Percentiles rank a stretch among this genome's conserved stretches.
Evolutionary conservation across 2,113 vertebrate genomes (phyloP).

Genomic region (Gavia stellata): DNA sequence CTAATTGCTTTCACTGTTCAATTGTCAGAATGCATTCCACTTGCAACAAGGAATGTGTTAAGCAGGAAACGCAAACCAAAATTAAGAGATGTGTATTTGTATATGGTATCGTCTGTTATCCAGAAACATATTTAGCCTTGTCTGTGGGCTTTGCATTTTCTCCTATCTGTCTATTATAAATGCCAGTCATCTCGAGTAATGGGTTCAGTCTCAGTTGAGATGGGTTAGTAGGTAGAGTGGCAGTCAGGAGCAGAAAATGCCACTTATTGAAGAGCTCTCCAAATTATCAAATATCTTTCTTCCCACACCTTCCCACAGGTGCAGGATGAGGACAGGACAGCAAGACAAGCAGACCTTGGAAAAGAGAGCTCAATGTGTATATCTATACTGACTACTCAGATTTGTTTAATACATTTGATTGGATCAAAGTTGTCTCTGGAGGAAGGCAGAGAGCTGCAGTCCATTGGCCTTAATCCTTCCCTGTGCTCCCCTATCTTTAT

Average conservation of each 20-base stretch:
- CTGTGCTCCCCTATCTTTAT: neutral
- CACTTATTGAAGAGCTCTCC: neutral
- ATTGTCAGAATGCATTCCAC: conserved; percentile 18
- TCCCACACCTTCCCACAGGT: neutral
- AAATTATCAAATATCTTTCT: neutral
- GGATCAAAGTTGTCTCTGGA: neutral
- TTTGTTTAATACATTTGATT: neutral
- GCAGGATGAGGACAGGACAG: neutral
- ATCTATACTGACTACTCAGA: neutral
- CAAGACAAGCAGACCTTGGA: neutral
- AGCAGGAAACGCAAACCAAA: neutral
- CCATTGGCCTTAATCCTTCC: conserved; percentile 52
- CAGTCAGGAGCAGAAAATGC: neutral
- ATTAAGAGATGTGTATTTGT: neutral
- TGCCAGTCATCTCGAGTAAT: neutral
- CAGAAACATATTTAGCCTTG: neutral
- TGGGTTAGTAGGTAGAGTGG: neutral
- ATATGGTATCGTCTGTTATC: neutral
- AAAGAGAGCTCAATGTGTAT: neutral
- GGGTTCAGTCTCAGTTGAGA: neutral
- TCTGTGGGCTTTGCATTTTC: neutral
- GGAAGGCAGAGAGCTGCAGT: conserved; percentile 9
- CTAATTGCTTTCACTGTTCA: conserved; percentile 48
- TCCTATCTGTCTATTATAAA: neutral
- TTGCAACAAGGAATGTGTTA: neutral